These are phyloP conservation scores for Eucera pruinosa DNA, from an alignment of 2,888 invertebrate species.

Conservation along the genomic window DNA sequence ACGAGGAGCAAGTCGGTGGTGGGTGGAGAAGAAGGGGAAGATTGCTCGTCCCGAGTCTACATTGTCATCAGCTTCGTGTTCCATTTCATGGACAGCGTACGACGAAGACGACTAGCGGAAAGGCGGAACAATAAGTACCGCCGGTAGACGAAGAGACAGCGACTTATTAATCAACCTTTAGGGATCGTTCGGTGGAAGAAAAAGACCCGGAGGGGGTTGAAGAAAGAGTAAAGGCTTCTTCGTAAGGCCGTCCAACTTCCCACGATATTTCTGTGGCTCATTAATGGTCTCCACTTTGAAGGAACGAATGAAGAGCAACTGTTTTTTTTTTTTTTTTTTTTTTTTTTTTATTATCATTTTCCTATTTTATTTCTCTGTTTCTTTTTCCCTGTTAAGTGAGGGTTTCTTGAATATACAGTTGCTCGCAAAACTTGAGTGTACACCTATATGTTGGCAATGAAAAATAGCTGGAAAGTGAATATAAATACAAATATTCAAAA, in stretches of 20 bases:
- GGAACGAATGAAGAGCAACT: neutral
- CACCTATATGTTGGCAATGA: too few species aligned
- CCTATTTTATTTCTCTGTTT: neutral
- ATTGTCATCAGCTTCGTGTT: conserved; percentile 43
- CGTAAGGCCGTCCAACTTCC: conserved; percentile 27
- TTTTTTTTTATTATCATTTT: neutral
- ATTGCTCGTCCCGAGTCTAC: conserved; percentile 43
- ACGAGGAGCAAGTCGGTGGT: neutral
- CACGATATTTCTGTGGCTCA: conserved; percentile 37
- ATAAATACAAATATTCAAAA: too few species aligned
- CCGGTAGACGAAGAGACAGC: conserved; percentile 34
- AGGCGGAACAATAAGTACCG: conserved; percentile 40
- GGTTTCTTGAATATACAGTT: neutral
- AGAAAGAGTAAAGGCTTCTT: conserved; percentile 14
- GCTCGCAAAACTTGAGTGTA: too few species aligned
- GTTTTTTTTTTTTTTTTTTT: neutral
- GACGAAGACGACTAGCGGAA: conserved; percentile 18
- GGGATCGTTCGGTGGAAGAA: conserved; percentile 21
- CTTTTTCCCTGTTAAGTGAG: neutral
- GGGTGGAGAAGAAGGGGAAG: neutral
- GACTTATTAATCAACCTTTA: conserved; percentile 57
- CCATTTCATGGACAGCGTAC: conserved; percentile 34
- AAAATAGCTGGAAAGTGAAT: too few species aligned
- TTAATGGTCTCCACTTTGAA: conserved; percentile 23
- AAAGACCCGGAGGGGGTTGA: conserved; percentile 9